Evolutionary conservation across 2,888 invertebrate species (phyloP).

Genomic region (Pammene aurita): DNA sequence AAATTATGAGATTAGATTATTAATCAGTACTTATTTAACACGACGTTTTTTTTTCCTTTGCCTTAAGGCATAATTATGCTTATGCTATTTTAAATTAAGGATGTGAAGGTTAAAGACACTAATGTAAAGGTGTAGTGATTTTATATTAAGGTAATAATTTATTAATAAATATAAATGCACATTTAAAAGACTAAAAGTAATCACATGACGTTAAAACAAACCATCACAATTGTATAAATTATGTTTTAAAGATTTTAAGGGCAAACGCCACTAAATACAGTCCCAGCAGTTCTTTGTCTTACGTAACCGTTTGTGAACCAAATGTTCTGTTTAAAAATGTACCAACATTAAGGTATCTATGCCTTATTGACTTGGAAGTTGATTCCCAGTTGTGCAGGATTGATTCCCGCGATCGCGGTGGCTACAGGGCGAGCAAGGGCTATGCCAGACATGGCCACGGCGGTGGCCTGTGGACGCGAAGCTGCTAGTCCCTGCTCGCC

Average conservation of each 20-base stretch:
- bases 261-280: neutral
- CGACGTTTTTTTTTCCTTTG: too few species aligned
- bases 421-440: slow-evolving; percentile 88
- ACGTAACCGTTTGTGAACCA: too few species aligned
- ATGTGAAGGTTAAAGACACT: too few species aligned
- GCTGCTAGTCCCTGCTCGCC: slow-evolving; percentile 88
- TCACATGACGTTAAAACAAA: slow-evolving; percentile 6
- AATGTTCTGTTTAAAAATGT: too few species aligned
- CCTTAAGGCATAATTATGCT: too few species aligned
- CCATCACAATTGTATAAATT: slow-evolving; percentile 11
- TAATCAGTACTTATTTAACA: too few species aligned
- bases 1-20: too few species aligned
- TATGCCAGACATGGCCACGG: slow-evolving; percentile 87
- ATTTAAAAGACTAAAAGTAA: slow-evolving; percentile 21
- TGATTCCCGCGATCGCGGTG: slow-evolving; percentile 89
- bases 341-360: too few species aligned
- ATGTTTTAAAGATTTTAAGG: neutral
- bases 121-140: neutral
- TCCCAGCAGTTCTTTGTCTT: neutral
- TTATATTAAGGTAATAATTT: slow-evolving; percentile 14
- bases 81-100: too few species aligned
- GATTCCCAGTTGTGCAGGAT: slow-evolving; percentile 68
- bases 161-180: slow-evolving; percentile 18
- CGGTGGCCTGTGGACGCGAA: slow-evolving; percentile 87
- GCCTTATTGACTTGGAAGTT: slow-evolving; percentile 53